Evolutionary conservation across 30 jellyfish, hydroid and myxozoan genomes (phyloP).

Genomic region (Aurelia aurita): DNA sequence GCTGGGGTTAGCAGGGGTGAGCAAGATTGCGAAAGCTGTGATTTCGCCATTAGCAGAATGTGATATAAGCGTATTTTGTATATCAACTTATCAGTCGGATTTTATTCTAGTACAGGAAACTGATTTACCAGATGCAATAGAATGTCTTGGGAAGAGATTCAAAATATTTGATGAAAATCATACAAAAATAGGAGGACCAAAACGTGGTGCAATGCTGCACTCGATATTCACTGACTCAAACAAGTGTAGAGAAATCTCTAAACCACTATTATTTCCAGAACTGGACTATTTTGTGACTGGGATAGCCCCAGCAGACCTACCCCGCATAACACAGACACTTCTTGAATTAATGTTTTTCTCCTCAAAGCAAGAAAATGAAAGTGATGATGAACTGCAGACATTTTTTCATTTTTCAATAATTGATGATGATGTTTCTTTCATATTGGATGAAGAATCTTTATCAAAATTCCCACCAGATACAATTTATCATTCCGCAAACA

Average conservation of each 20-base stretch:
- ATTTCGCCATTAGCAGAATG: conserved; percentile 97
- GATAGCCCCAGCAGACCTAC: conserved; percentile 71
- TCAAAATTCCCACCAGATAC: conserved; percentile 85
- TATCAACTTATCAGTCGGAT: conserved; percentile 98
- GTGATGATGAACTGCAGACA: conserved; percentile 4
- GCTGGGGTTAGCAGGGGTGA: conserved; percentile 90
- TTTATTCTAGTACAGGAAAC: conserved; percentile 90
- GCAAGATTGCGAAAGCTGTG: conserved; percentile 94
- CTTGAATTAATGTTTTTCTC: conserved; percentile 90
- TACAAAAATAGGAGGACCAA: conserved; percentile 67
- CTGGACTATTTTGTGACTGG: conserved; percentile 87
- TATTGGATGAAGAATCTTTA: conserved; percentile 77
- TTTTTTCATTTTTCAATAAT: conserved; percentile 92
- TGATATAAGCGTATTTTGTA: conserved; percentile 90
- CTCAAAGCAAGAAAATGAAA: conserved; percentile 3
- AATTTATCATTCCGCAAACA: conserved; percentile 77
- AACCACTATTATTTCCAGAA: conserved; percentile 29
- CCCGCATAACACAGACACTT: conserved; percentile 75
- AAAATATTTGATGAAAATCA: conserved; percentile 94
- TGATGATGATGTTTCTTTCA: conserved; percentile 91
- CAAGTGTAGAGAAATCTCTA: conserved; percentile 10
- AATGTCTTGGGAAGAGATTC: conserved; percentile 75
- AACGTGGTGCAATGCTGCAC: conserved; percentile 46
- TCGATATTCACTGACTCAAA: conserved; percentile 25
- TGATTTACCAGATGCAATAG: conserved; percentile 65